Percentiles rank a stretch among this genome's conserved stretches.
These are phyloP conservation scores for Alauda arvensis DNA, from an alignment of 2,797 vertebrate species.

Conservation along the genomic window DNA sequence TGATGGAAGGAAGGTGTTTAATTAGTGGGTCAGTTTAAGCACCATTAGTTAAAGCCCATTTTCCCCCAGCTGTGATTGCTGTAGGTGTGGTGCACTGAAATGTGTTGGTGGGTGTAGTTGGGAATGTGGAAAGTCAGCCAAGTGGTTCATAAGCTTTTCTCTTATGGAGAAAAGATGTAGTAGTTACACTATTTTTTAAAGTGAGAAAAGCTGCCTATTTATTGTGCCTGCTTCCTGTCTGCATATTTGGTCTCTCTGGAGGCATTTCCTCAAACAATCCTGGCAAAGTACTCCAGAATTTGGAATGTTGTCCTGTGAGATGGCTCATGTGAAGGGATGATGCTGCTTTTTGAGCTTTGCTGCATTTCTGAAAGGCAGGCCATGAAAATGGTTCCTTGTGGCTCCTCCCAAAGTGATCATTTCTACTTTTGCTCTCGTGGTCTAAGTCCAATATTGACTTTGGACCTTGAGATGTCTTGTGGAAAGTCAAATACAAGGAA, in stretches of 20 bases:
- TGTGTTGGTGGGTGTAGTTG: not conserved
- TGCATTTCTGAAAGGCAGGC: not conserved
- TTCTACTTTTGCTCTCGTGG: not conserved
- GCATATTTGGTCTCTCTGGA: not conserved
- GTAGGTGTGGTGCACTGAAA: not conserved
- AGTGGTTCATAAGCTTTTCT: not conserved
- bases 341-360: not conserved
- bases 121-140: not conserved
- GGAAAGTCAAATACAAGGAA: not conserved
- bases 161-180: not conserved
- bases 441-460: not conserved
- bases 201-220: not conserved
- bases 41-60: not conserved
- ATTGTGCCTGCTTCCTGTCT: not conserved
- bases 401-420: not conserved
- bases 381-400: not conserved
- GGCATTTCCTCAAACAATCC: not conserved
- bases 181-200: not conserved
- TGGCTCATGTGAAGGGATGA: not conserved
- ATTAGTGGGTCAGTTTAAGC: slow-evolving; percentile 22
- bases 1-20: not conserved
- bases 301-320: not conserved
- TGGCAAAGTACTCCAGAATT: not conserved
- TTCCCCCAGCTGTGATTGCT: not conserved
- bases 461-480: not conserved